Conservation (phyloP, 2,888 invertebrate species). For the Metallyticus violacea region DNA sequence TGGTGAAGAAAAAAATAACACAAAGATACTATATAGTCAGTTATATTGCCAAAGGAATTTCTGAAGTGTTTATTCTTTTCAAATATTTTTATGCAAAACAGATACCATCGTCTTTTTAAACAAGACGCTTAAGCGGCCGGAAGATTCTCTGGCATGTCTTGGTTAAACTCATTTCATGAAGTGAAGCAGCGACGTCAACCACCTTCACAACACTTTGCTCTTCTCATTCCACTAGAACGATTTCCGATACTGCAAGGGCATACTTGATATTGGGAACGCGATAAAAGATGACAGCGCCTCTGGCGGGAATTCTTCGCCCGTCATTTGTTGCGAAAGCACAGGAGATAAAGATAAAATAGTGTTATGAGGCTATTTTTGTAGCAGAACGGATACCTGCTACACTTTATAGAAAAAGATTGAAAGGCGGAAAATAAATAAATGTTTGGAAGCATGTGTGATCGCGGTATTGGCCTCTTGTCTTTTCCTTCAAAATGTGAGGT, state of each 20-base stretch:
- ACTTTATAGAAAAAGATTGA: neutral
- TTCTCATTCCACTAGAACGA: neutral
- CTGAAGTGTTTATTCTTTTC: neutral
- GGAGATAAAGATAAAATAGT: neutral
- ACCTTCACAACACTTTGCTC: neutral
- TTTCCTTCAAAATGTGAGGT: too few species aligned
- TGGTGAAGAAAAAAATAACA: too few species aligned
- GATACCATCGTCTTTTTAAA: neutral
- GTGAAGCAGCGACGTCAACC: neutral
- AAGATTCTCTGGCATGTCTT: neutral
- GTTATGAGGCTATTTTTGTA: neutral
- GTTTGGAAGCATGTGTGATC: too few species aligned
- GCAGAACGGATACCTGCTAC: neutral
- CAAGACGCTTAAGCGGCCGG: too few species aligned
- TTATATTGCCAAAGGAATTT: neutral
- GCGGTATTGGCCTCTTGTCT: too few species aligned
- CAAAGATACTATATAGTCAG: too few species aligned
- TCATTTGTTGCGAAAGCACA: neutral
- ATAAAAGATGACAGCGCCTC: neutral
- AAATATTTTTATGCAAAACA: neutral
- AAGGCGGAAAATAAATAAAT: neutral
- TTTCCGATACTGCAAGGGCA: neutral
- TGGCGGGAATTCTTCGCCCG: neutral
- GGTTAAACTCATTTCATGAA: neutral
- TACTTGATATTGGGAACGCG: neutral